Evolutionary conservation across 2,888 invertebrate species (phyloP), one percentile per base, ranked within the genome.

Genomic region (Tiliacea citrago): DNA sequence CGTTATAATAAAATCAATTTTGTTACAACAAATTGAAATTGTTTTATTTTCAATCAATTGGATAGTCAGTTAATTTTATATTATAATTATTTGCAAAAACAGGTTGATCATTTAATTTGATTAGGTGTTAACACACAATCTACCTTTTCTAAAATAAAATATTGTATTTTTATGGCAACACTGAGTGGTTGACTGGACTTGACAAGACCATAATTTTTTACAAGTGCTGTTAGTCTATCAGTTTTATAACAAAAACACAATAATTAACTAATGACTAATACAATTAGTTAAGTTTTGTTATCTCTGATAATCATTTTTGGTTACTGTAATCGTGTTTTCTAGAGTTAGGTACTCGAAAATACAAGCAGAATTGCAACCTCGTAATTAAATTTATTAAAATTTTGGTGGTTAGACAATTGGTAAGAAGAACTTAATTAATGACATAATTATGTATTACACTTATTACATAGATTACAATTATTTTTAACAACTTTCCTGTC

Each of bases 101-200:
- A 29, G 21, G 51, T 49, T 18, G 2, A 24, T 39, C 5, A 47
- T 49, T 18, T 39, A 24, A 53, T 57, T 18, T 9, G 9, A n/a
- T n/a, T n/a, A n/a, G n/a, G 12, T 67, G 55, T 16, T 21, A 8
- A 29, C 12, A 45, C 12, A n/a, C 18, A 10, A 10, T 29, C 10
- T 2, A 29, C 24, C 10, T 45, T 47, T 42, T 63, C 18, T 18
- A 24, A 8, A 1, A 24, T 45, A 29, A 35, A 8, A 2, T 9
- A 35, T n/a, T n/a, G 35, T 53, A 4, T 18, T 62, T n/a, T 65
- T 68, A 78, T 65, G 79, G 63, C 68, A 74, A 45, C 63, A 67
- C 57, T 67, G 45, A 77, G 67, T 73, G 45, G n/a, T n/a, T n/a
- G n/a, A n/a, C n/a, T n/a, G n/a, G n/a, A n/a, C 1, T 70, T 60